Percentiles rank a stretch among this genome's conserved stretches.
These are phyloP conservation scores for Prolemur simus DNA, from an alignment of 2,113 vertebrate genomes.

Conservation along the genomic window DNA sequence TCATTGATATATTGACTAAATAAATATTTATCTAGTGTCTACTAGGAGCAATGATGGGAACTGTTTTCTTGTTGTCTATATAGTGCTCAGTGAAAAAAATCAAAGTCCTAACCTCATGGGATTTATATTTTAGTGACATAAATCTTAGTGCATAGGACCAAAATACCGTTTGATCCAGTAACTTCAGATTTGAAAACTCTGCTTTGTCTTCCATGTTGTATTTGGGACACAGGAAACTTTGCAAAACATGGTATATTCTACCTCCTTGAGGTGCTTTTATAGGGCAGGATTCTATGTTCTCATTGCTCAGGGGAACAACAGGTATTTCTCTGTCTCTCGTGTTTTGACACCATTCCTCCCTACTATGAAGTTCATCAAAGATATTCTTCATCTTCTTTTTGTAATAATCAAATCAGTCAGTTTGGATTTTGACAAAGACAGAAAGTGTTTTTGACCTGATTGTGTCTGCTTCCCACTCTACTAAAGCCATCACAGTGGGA, in stretches of 20 bases:
- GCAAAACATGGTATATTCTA: background rate
- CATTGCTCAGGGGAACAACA: background rate
- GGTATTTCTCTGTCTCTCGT: background rate
- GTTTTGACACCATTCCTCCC: background rate
- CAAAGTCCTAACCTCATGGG: background rate
- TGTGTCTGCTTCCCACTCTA: background rate
- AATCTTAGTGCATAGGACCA: background rate
- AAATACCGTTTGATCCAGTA: background rate
- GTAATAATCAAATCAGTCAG: background rate
- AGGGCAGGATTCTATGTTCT: background rate
- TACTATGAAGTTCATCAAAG: background rate
- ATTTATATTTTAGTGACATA: background rate
- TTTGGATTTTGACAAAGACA: background rate
- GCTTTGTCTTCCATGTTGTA: background rate
- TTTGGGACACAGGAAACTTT: background rate
- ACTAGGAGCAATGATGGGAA: background rate
- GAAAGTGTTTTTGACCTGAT: accelerated
- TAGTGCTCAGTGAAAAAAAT: background rate
- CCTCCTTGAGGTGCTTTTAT: background rate
- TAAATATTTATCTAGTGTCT: background rate
- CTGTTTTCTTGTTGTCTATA: background rate
- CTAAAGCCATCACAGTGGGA: background rate
- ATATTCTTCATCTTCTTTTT: background rate
- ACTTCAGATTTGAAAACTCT: background rate
- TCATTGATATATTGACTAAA: background rate